These are phyloP conservation scores for Taeniopygia guttata DNA, from an alignment of 2,797 vertebrate species.

Conservation along the genomic window DNA sequence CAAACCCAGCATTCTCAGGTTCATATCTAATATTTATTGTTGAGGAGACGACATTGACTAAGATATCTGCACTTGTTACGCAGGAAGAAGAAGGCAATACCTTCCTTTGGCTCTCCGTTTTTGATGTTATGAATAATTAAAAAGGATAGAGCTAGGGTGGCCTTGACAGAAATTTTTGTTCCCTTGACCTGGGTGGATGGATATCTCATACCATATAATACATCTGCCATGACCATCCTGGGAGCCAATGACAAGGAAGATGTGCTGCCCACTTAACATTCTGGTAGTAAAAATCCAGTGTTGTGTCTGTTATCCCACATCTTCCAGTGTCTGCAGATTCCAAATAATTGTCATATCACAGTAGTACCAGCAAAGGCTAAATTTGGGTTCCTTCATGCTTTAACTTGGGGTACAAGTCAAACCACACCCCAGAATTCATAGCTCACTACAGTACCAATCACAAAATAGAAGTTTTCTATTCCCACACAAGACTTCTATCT, in stretches of 20 bases:
- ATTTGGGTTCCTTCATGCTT: not conserved
- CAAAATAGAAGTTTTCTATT: not conserved
- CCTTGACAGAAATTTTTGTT: not conserved
- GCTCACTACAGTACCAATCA: not conserved
- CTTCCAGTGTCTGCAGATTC: not conserved
- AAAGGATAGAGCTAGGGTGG: not conserved
- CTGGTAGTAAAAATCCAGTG: not conserved
- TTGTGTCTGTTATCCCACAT: not conserved
- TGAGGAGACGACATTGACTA: not conserved
- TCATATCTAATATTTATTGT: not conserved
- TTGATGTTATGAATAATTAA: not conserved
- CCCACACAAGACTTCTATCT: not conserved
- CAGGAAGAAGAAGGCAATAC: not conserved
- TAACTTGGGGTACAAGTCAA: not conserved
- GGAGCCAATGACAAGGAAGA: not conserved
- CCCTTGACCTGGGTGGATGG: not conserved
- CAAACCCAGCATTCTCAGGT: not conserved
- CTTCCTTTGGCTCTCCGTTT: not conserved
- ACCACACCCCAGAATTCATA: not conserved
- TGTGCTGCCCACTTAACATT: not conserved
- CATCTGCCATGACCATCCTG: not conserved
- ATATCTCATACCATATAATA: not conserved
- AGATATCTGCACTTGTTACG: not conserved
- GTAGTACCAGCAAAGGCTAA: rapidly evolving
- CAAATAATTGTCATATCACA: not conserved